phyloP scores from a whole-genome alignment of 92 coral and sea anemone genomes.

The Galaxea fascicularis region DNA sequence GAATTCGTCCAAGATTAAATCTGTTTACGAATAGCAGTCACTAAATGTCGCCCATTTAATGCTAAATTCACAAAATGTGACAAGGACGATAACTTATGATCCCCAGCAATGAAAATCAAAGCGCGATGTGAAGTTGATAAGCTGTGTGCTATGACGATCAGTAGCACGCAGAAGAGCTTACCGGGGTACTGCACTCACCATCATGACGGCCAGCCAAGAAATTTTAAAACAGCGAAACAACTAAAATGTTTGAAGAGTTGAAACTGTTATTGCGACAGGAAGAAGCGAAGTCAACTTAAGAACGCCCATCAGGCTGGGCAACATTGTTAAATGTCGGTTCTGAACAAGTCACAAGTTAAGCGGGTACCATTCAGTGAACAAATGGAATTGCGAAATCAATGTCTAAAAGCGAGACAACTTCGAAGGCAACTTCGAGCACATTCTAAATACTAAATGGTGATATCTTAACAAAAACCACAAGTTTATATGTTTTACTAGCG shows the following conservation, averaged over 20 bases:
- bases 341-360: neutral
- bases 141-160: neutral
- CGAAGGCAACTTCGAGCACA: slow-evolving; percentile 11
- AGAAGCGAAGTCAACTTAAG: neutral
- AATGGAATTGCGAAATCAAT: neutral
- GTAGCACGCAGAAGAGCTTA: neutral
- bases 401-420: neutral
- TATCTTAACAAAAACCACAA: neutral
- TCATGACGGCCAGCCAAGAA: neutral
- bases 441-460: neutral
- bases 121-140: neutral
- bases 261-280: neutral
- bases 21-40: neutral
- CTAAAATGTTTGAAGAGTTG: neutral
- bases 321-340: neutral
- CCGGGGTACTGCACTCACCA: neutral
- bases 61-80: neutral
- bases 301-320: neutral
- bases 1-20: too few relatives aligned
- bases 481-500: slow-evolving; percentile 9
- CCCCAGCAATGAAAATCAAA: neutral
- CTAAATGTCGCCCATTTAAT: neutral
- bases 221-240: neutral
- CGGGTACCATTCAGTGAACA: slow-evolving; percentile 20
- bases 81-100: neutral